phyloP scores from a whole-genome alignment of 2,888 invertebrate genomes.

The Metacarcinus magister region DNA sequence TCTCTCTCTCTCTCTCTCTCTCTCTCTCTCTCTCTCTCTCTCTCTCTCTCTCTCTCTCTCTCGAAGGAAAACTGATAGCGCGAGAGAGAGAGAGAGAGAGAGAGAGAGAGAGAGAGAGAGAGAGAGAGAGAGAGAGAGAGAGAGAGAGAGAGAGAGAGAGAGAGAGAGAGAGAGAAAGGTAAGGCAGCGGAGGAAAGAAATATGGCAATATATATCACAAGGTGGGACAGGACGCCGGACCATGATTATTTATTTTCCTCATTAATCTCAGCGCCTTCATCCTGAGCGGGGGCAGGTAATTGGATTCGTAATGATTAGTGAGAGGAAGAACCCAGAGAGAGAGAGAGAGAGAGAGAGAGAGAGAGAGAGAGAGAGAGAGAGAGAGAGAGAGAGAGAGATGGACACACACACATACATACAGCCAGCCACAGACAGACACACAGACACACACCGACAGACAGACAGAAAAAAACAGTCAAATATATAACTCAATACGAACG shows the following conservation, averaged over 20 bases:
- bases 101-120: constrained; percentile 52
- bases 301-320: constrained; percentile 60
- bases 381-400: constrained; percentile 40
- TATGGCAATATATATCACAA: constrained; percentile 36
- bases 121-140: constrained; percentile 61
- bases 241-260: constrained; percentile 65
- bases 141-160: constrained; percentile 45
- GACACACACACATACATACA: background rate
- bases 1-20: too few relatives aligned
- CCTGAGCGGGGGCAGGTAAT: constrained; percentile 52
- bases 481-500: background rate
- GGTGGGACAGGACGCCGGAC: background rate
- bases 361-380: constrained; percentile 48
- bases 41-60: too few relatives aligned
- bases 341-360: constrained; percentile 43
- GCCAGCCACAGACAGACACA: background rate
- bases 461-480: background rate
- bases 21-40: too few relatives aligned
- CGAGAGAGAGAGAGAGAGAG: background rate
- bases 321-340: constrained; percentile 34
- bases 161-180: constrained; percentile 63
- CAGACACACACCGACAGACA: background rate
- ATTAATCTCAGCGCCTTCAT: constrained; percentile 64
- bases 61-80: background rate
- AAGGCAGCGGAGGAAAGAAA: constrained; percentile 44